Conservation (phyloP, 92 coral and sea anemone genomes). For the Bergia sp. region DNA sequence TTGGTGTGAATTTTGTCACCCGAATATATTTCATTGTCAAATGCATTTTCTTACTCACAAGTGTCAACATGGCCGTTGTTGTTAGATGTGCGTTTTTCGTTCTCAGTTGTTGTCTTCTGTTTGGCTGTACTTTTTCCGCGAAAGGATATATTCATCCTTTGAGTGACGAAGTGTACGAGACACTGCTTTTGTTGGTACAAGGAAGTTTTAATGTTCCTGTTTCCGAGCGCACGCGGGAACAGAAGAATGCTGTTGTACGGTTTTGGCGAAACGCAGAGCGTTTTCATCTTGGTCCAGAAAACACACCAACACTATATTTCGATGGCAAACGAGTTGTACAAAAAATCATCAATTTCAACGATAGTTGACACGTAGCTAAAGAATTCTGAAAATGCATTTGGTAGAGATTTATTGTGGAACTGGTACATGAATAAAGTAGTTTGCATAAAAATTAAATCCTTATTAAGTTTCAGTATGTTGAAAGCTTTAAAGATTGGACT, state of each 20-base stretch:
- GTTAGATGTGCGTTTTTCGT: neutral
- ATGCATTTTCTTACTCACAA: conserved; percentile 16
- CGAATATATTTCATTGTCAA: conserved; percentile 12
- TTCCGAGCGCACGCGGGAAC: conserved; percentile 29
- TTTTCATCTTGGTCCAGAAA: conserved; percentile 29
- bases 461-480: no score
- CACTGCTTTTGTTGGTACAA: conserved; percentile 28
- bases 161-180: conserved; percentile 51
- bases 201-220: conserved; percentile 46
- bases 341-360: no score
- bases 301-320: conserved; percentile 33
- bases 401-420: no score
- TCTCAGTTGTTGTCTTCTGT: neutral
- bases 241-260: conserved; percentile 27
- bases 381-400: no score
- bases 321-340: no score
- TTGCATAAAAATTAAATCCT: no score
- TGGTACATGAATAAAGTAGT: no score
- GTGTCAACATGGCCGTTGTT: neutral
- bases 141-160: conserved; percentile 1
- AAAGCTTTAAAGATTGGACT: no score
- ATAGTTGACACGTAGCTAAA: no score
- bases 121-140: neutral
- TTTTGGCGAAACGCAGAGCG: conserved; percentile 28
- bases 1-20: conserved; percentile 15